Evolutionary conservation across 2,113 vertebrate species (phyloP).

Genomic region (Piaya cayana): DNA sequence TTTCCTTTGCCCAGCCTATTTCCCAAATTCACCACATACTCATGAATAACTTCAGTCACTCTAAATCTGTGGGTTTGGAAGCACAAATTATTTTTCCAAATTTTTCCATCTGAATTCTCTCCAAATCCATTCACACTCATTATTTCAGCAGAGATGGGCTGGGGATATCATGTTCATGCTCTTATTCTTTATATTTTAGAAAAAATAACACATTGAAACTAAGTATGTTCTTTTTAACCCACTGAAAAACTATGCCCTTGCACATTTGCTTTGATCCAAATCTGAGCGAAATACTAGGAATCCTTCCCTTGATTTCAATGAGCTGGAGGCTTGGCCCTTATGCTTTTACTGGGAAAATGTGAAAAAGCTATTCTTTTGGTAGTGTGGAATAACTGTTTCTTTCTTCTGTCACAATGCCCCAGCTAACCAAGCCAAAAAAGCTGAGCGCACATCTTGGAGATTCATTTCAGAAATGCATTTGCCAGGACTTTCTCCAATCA

Average conservation of each 20-base stretch:
- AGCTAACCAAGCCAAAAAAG: background rate
- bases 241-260: background rate
- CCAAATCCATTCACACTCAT: background rate
- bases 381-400: background rate
- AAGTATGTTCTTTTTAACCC: background rate
- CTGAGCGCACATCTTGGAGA: background rate
- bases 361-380: background rate
- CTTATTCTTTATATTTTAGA: background rate
- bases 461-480: background rate
- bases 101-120: background rate
- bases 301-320: background rate
- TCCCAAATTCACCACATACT: background rate
- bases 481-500: background rate
- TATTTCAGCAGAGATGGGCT: background rate
- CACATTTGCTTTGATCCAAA: constrained; percentile 8
- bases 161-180: background rate
- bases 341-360: background rate
- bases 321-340: background rate
- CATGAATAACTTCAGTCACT: background rate
- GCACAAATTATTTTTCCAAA: background rate
- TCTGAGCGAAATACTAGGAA: background rate
- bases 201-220: background rate
- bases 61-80: background rate
- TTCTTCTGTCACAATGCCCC: background rate
- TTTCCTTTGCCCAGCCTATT: background rate